Percentiles rank a stretch among this genome's conserved stretches.
Evolutionary conservation across 2,113 vertebrate genomes (phyloP).

Genomic region (Petrocephalus microphthalmus): DNA sequence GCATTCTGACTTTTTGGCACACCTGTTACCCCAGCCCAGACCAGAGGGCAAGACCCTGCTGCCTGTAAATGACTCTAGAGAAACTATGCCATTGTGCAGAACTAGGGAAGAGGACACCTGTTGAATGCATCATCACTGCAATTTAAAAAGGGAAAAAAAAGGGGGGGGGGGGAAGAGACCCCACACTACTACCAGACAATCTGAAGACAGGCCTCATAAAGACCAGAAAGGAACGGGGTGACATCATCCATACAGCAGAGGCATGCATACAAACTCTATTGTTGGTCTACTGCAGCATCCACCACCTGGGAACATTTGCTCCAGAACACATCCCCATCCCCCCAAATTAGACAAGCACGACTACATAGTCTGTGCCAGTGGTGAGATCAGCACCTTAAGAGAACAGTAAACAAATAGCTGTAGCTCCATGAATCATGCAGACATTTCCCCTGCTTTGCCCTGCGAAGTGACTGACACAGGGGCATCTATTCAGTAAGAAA

Average conservation of each 20-base stretch:
- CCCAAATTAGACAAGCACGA: neutral
- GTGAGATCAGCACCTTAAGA: conserved; percentile 10
- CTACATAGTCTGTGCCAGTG: conserved; percentile 1
- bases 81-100: neutral
- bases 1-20: neutral
- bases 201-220: neutral
- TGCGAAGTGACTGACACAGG: neutral
- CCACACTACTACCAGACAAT: neutral
- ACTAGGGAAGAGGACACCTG: neutral
- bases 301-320: neutral
- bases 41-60: neutral
- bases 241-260: neutral
- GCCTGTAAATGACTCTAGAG: neutral
- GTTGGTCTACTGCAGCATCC: neutral
- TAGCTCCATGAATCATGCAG: neutral
- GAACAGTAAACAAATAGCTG: neutral
- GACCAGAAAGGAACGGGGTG: neutral
- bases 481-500: neutral
- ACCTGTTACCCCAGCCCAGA: neutral
- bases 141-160: too few species aligned
- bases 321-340: neutral
- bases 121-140: neutral
- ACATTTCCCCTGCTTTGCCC: neutral
- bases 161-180: neutral
- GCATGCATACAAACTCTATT: neutral